A percentile compares a stretch with the other conserved stretches of the same genome.
Conservation (phyloP, 2,888 invertebrate genomes). For the Pachliopta kotzebuea region DNA sequence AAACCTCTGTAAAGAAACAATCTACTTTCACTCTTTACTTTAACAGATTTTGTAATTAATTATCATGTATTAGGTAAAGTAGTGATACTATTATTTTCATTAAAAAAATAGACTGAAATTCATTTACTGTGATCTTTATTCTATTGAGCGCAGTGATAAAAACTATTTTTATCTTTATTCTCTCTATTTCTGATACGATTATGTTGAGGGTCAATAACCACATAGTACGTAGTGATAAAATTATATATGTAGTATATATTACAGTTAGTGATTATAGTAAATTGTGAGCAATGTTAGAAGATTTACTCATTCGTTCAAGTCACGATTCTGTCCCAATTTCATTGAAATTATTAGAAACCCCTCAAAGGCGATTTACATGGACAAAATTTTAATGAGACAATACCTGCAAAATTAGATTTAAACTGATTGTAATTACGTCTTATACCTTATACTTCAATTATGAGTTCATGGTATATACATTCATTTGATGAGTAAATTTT, state of each 20-base stretch:
- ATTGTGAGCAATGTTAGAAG: slow-evolving; percentile 12
- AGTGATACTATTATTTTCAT: no score
- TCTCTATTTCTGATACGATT: neutral
- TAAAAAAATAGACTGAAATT: no score
- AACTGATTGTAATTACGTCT: slow-evolving; percentile 20
- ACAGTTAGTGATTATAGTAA: neutral
- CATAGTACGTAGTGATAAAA: neutral
- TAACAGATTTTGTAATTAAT: no score
- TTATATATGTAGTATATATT: neutral
- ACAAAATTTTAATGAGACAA: slow-evolving; percentile 28
- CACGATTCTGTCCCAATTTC: slow-evolving; percentile 27
- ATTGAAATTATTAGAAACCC: slow-evolving; percentile 25
- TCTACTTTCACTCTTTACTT: no score
- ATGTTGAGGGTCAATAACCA: neutral
- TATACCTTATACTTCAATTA: neutral
- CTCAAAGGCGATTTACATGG: slow-evolving; percentile 25
- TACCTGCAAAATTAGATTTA: slow-evolving; percentile 23
- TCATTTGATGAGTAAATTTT: neutral
- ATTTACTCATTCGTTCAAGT: slow-evolving; percentile 25
- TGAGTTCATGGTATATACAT: neutral
- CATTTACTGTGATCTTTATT: no score
- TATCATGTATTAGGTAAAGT: no score
- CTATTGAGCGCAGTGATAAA: no score
- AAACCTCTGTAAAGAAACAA: no score
- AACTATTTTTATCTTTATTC: no score